Conservation (phyloP, 2,888 invertebrate species). For the Myopa tessellatipennis region DNA sequence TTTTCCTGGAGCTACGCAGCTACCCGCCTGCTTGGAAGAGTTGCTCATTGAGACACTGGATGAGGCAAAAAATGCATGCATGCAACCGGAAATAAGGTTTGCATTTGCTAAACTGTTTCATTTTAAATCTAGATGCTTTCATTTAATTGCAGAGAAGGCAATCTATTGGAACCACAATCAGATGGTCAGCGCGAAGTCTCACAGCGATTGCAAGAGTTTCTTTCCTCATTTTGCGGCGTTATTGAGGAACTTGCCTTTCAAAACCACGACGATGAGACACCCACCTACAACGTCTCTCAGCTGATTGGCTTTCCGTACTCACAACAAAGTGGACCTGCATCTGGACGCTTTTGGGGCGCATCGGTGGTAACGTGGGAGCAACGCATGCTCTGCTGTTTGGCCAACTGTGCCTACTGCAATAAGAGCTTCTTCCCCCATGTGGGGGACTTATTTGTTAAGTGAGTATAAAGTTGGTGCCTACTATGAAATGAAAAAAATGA, state of each 20-base stretch:
- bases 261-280: constrained; percentile 73
- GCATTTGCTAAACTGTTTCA: not conserved
- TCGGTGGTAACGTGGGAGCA: constrained; percentile 77
- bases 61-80: constrained; percentile 76
- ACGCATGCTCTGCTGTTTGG: constrained; percentile 84
- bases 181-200: constrained; percentile 67
- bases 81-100: constrained; percentile 78
- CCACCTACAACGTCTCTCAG: constrained; percentile 72
- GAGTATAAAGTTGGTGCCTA: constrained; percentile 27
- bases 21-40: constrained; percentile 80
- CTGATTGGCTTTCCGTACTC: constrained; percentile 73
- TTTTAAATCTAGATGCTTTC: not conserved
- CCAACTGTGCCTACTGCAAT: constrained; percentile 88
- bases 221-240: constrained; percentile 75
- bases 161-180: constrained; percentile 68
- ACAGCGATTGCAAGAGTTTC: constrained; percentile 71
- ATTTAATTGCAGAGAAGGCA: constrained; percentile 63
- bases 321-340: constrained; percentile 56
- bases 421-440: constrained; percentile 80
- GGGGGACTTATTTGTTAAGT: constrained; percentile 72
- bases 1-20: constrained; percentile 83
- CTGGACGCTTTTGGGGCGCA: constrained; percentile 54
- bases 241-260: constrained; percentile 79
- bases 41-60: constrained; percentile 80
- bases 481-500: not conserved